Conservation (phyloP, 37 sponge, comb jelly and placozoan genomes). For the Oscarella lobularis region DNA sequence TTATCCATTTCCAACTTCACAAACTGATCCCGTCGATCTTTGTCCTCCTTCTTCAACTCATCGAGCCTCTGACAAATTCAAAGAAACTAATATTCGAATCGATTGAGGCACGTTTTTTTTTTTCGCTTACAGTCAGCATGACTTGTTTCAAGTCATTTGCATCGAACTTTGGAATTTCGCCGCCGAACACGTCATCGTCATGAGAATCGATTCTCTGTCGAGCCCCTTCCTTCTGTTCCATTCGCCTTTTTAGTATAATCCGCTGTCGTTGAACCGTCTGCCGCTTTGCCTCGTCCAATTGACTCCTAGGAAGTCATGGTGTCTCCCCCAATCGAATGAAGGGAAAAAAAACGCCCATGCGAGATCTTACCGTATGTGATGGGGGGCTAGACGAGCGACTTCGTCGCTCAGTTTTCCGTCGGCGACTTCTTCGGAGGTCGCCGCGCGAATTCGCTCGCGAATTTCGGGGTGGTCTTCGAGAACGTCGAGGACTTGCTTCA, state of each 20-base stretch:
- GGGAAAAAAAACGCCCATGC: neutral
- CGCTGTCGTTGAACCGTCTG: constrained; percentile 28
- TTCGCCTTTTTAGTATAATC: neutral
- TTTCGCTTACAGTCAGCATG: neutral
- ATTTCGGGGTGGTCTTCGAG: neutral
- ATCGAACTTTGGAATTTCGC: neutral
- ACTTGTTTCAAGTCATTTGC: neutral
- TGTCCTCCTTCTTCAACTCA: constrained; percentile 21
- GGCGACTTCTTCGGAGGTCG: neutral
- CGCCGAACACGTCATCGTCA: neutral
- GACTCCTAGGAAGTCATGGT: constrained; percentile 15
- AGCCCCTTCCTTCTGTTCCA: neutral
- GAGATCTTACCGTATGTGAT: constrained; percentile 14
- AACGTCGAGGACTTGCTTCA: constrained; percentile 22
- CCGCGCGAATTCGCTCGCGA: constrained; percentile 15
- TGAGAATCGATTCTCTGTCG: neutral
- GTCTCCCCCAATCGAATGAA: neutral
- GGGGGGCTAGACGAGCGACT: neutral
- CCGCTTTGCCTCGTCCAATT: constrained; percentile 53
- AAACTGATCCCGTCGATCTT: constrained; percentile 32
- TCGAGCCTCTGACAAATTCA: constrained; percentile 29
- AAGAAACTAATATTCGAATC: too few relatives aligned
- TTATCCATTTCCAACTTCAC: constrained; percentile 44
- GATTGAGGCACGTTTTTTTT: too few relatives aligned
- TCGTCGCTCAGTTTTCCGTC: neutral